phyloP scores from a whole-genome alignment of 2,888 invertebrate species.

The Eristalis intricaria region DNA sequence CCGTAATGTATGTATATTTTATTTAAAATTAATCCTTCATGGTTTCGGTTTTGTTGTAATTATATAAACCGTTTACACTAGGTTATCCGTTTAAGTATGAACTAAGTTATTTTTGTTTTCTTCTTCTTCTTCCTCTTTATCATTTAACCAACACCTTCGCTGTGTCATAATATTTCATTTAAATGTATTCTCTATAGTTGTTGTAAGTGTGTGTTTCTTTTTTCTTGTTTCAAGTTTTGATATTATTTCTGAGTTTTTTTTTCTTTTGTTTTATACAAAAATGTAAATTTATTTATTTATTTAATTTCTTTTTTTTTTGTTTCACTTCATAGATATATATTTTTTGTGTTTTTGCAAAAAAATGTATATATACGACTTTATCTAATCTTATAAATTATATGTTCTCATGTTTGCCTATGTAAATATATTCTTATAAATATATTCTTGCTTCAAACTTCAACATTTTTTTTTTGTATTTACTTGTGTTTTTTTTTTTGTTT shows the following conservation, averaged over 20 bases:
- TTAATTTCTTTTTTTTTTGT: slow-evolving; percentile 12
- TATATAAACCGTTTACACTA: slow-evolving; percentile 63
- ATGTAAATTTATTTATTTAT: slow-evolving; percentile 63
- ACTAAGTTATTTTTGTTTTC: slow-evolving; percentile 21
- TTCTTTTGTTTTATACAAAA: slow-evolving; percentile 66
- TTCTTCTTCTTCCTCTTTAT: slow-evolving; percentile 2
- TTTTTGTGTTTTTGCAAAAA: slow-evolving; percentile 29
- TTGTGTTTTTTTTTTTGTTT: not conserved
- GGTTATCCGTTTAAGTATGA: slow-evolving; percentile 60
- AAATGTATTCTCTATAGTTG: slow-evolving; percentile 20
- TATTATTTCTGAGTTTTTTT: slow-evolving; percentile 48
- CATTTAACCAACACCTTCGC: slow-evolving; percentile 63
- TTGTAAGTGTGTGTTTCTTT: slow-evolving; percentile 6
- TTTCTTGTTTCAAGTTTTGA: slow-evolving; percentile 31
- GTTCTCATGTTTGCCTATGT: slow-evolving; percentile 37
- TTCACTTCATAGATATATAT: slow-evolving; percentile 27
- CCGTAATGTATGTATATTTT: slow-evolving; percentile 51
- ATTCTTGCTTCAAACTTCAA: slow-evolving; percentile 65
- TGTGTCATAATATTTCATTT: slow-evolving; percentile 35
- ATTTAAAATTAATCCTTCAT: slow-evolving; percentile 37
- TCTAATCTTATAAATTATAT: slow-evolving; percentile 52
- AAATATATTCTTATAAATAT: slow-evolving; percentile 65
- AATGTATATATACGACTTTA: slow-evolving; percentile 66
- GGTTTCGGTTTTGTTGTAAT: slow-evolving; percentile 34
- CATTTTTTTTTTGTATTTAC: slow-evolving; percentile 19